Conservation (phyloP, 2,113 vertebrate species). For the Gambusia affinis region DNA sequence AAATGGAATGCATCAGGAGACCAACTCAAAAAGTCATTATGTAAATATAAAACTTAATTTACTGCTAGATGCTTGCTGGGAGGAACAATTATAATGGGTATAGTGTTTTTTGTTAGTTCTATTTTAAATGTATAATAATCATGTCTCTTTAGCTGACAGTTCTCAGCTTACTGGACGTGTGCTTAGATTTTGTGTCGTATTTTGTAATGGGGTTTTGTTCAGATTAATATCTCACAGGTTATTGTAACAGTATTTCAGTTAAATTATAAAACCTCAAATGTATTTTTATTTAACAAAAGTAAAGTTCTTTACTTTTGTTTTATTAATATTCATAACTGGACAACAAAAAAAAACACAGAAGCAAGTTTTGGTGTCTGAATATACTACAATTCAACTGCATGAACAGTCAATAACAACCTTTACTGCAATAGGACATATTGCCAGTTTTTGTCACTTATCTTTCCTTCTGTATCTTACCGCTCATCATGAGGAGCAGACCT, state of each 20-base stretch:
- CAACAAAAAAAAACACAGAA: too few relatives aligned
- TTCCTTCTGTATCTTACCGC: conserved; percentile 37
- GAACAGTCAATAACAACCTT: not conserved
- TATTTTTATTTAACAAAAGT: not conserved
- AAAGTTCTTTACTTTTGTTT: not conserved
- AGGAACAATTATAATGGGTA: not conserved
- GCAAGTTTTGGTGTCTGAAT: too few relatives aligned
- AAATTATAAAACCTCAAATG: not conserved
- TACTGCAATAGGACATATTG: not conserved
- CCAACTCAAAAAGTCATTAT: conserved; percentile 14
- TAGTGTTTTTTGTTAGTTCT: not conserved
- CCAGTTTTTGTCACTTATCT: not conserved
- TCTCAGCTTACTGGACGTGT: not conserved
- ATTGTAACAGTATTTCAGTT: not conserved
- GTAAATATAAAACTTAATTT: conserved; percentile 27
- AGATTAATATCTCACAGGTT: not conserved
- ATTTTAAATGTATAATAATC: not conserved
- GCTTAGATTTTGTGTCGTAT: not conserved
- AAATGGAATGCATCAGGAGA: conserved; percentile 13
- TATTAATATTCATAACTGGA: not conserved
- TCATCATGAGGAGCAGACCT: conserved; percentile 78
- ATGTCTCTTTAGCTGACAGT: not conserved
- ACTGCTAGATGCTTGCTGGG: conserved; percentile 3
- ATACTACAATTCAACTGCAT: too few relatives aligned
- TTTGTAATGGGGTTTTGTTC: not conserved